A percentile compares a stretch with the other conserved stretches of the same genome.
phyloP scores from a whole-genome alignment of 2,888 invertebrate species.

The Caenorhabditis doughertyi region DNA sequence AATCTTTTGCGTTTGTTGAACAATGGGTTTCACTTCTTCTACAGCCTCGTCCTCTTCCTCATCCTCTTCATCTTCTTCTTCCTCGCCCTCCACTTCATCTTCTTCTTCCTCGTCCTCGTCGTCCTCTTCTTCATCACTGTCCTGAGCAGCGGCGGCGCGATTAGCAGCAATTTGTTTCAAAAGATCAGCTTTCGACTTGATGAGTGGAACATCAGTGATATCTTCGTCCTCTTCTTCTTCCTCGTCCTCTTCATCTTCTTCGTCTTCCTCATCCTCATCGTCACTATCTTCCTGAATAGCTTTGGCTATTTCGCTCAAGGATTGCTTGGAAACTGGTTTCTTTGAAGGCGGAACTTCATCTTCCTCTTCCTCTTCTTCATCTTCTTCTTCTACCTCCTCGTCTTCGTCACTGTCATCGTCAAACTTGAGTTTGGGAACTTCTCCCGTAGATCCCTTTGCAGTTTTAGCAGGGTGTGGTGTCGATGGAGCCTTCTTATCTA shows the following conservation, averaged over 20 bases:
- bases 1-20: conserved; percentile 21
- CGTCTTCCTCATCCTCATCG: conserved; percentile 69
- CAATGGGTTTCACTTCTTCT: conserved; percentile 35
- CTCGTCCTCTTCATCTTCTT: conserved; percentile 67
- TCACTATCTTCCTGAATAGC: conserved; percentile 48
- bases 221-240: conserved; percentile 59
- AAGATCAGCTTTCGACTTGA: conserved; percentile 50
- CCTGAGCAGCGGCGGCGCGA: conserved; percentile 29
- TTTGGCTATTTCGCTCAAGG: conserved; percentile 41
- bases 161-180: conserved; percentile 50
- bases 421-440: conserved; percentile 65
- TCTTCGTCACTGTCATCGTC: conserved; percentile 69
- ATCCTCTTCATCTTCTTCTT: conserved; percentile 60
- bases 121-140: conserved; percentile 51
- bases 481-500: conserved; percentile 68
- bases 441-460: conserved; percentile 16
- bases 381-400: conserved; percentile 64
- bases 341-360: conserved; percentile 42
- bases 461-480: conserved; percentile 73
- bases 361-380: conserved; percentile 63
- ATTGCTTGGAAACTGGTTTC: conserved; percentile 18
- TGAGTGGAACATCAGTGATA: conserved; percentile 27
- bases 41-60: conserved; percentile 36
- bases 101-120: conserved; percentile 62
- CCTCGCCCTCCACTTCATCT: conserved; percentile 61